These are phyloP conservation scores for Pycnonotus jocosus DNA, from an alignment of 2,113 vertebrate genomes.

Conservation along the genomic window DNA sequence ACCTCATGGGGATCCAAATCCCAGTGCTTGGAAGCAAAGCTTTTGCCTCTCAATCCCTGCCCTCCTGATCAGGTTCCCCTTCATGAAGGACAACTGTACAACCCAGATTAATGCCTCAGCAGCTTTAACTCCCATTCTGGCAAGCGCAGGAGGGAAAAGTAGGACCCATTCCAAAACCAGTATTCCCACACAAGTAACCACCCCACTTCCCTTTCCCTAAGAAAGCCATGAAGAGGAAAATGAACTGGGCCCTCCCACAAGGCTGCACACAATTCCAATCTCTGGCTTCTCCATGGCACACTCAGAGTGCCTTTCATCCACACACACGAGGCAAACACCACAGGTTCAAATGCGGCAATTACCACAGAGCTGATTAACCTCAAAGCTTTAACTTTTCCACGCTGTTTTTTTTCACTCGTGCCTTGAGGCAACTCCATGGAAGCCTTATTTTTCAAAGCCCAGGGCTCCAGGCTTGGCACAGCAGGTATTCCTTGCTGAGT, in stretches of 20 bases:
- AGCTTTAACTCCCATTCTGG: background rate
- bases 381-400: background rate
- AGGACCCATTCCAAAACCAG: background rate
- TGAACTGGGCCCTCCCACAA: background rate
- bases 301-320: background rate
- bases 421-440: background rate
- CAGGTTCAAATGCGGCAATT: background rate
- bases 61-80: background rate
- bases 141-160: background rate
- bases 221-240: background rate
- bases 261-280: background rate
- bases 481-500: background rate
- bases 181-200: background rate
- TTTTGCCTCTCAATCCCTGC: background rate
- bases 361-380: background rate
- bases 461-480: background rate
- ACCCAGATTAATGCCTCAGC: background rate
- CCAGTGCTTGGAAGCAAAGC: fast-evolving
- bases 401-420: fast-evolving
- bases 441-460: background rate
- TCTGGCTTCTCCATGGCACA: background rate
- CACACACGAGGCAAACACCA: background rate
- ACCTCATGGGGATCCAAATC: background rate
- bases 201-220: background rate
- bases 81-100: background rate